Percentiles rank a stretch among this genome's conserved stretches.
Conservation (phyloP, 2,113 vertebrate species). For the Grallaria varia region DNA sequence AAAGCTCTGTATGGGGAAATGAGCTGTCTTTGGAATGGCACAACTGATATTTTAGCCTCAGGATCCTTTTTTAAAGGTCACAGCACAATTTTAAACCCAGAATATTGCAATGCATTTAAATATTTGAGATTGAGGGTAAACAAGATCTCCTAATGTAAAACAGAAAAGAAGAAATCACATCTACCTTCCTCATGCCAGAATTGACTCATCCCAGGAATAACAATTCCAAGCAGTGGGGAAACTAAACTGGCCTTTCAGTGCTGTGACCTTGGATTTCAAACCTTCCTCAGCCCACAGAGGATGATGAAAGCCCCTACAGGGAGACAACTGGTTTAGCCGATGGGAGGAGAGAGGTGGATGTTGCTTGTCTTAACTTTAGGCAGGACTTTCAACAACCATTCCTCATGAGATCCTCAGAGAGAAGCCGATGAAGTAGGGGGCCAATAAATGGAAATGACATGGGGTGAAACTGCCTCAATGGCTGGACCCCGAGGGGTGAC, state of each 20-base stretch:
- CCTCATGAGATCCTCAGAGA: background rate
- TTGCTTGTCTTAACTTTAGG: background rate
- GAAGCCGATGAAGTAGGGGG: background rate
- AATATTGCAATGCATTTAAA: slow-evolving; percentile 12
- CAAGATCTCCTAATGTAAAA: background rate
- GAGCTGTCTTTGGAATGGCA: slow-evolving; percentile 17
- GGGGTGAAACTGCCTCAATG: background rate
- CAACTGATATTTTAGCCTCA: slow-evolving; percentile 34
- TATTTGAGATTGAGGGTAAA: background rate
- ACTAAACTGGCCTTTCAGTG: background rate
- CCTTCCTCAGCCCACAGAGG: background rate
- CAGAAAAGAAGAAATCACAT: slow-evolving; percentile 3
- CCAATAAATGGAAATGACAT: background rate
- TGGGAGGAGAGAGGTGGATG: background rate
- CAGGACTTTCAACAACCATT: background rate
- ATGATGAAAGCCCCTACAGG: background rate
- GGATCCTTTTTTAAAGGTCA: slow-evolving; percentile 43
- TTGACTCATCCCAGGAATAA: background rate
- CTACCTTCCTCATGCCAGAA: background rate
- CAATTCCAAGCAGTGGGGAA: background rate
- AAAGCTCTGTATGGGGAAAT: slow-evolving; percentile 9
- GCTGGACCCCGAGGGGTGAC: background rate
- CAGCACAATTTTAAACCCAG: background rate
- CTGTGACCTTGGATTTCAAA: background rate
- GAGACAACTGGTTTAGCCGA: background rate